Evolutionary conservation across 2,113 vertebrate genomes (phyloP).

Genomic region (Chitala chitala): DNA sequence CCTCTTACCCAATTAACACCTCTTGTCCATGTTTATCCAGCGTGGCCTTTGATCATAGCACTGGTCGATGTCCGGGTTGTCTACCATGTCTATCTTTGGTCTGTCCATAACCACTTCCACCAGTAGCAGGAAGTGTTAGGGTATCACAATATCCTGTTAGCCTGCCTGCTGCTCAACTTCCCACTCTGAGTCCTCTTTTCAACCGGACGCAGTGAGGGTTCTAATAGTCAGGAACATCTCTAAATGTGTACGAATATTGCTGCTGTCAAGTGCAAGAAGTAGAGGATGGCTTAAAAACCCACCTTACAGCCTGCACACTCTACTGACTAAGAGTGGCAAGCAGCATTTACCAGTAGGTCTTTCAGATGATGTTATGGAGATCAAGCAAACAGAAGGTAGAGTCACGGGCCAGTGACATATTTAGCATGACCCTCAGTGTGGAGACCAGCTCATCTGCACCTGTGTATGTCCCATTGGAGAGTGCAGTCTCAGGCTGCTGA

Average conservation of each 20-base stretch:
- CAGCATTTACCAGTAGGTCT: constrained; percentile 33
- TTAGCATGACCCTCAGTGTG: constrained; percentile 47
- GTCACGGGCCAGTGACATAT: constrained; percentile 52
- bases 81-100: neutral
- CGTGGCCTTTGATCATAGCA: constrained; percentile 33
- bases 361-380: constrained; percentile 40
- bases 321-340: constrained; percentile 41
- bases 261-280: no score
- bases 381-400: constrained; percentile 36
- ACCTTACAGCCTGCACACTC: neutral
- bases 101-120: neutral
- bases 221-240: neutral
- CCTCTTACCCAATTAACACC: constrained; percentile 58
- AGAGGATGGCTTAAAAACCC: neutral
- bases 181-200: neutral
- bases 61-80: constrained; percentile 8
- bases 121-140: neutral
- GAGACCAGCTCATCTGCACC: constrained; percentile 43
- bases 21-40: constrained; percentile 39
- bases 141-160: neutral
- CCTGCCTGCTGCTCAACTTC: neutral
- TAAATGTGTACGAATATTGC: neutral
- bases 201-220: neutral
- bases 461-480: no score
- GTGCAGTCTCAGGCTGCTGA: no score